These are phyloP conservation scores for Bathynomus jamesi DNA, from an alignment of 1,140 invertebrate species.

Conservation along the genomic window DNA sequence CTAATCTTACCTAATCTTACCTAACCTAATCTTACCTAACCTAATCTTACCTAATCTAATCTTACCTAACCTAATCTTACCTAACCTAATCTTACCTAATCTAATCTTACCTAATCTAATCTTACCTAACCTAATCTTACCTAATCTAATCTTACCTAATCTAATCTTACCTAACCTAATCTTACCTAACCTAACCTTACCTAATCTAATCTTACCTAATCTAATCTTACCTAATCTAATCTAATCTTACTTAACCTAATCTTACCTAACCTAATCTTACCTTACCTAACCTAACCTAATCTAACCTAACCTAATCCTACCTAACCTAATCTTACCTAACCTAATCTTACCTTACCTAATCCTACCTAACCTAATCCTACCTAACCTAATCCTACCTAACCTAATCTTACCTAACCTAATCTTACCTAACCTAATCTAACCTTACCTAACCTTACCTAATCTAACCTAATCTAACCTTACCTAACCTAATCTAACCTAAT, in stretches of 20 bases:
- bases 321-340: too few species aligned
- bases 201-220: slow-evolving; percentile 6
- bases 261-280: too few species aligned
- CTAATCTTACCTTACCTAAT: neutral
- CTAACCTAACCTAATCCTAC: neutral
- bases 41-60: neutral
- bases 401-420: neutral
- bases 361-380: too few species aligned
- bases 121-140: slow-evolving; percentile 4
- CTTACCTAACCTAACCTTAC: slow-evolving; percentile 4
- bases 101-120: slow-evolving; percentile 6
- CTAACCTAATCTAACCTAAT: too few species aligned
- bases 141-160: slow-evolving; percentile 6
- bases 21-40: slow-evolving; percentile 6
- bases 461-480: too few species aligned
- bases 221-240: slow-evolving; percentile 1
- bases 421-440: neutral
- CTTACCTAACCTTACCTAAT: too few species aligned
- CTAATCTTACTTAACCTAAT: too few species aligned
- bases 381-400: too few species aligned
- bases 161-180: slow-evolving; percentile 7
- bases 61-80: slow-evolving; percentile 2
- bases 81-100: slow-evolving; percentile 7
- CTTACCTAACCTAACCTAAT: slow-evolving; percentile 6
- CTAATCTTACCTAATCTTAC: neutral